These are phyloP conservation scores for Eristalinus aeneus DNA, from an alignment of 2,888 invertebrate species.

Conservation along the genomic window DNA sequence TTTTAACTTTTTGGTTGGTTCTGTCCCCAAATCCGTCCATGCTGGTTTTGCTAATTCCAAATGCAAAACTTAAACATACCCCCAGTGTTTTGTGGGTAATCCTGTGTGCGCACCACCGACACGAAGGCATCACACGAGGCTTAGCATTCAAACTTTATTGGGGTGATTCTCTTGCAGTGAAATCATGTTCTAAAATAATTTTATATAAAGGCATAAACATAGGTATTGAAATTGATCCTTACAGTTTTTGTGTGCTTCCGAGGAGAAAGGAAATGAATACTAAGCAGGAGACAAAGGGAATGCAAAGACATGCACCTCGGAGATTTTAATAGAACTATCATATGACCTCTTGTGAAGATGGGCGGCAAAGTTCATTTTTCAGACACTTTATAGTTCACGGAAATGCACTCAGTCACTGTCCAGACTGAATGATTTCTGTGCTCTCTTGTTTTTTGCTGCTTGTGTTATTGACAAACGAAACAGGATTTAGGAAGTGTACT, in stretches of 20 bases:
- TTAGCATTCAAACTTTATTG: slow-evolving; percentile 68
- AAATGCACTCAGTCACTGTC: too few relatives aligned
- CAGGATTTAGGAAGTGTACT: too few relatives aligned
- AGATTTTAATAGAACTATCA: too few relatives aligned
- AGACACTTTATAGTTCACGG: background rate
- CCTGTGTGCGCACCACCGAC: slow-evolving; percentile 53
- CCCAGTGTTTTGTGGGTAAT: slow-evolving; percentile 37
- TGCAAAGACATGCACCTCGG: background rate
- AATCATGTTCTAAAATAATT: slow-evolving; percentile 57
- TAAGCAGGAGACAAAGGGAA: background rate
- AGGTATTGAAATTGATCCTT: background rate
- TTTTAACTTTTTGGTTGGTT: slow-evolving; percentile 55
- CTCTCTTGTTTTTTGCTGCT: too few relatives aligned
- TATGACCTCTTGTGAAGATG: background rate
- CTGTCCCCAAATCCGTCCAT: slow-evolving; percentile 47
- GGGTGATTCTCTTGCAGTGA: slow-evolving; percentile 62
- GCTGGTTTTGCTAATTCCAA: slow-evolving; percentile 70
- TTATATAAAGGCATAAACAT: background rate
- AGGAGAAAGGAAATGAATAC: background rate
- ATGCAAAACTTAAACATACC: slow-evolving; percentile 68
- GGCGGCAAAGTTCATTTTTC: background rate
- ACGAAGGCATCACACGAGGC: slow-evolving; percentile 69
- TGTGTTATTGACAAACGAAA: too few relatives aligned
- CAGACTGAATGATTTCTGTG: too few relatives aligned
- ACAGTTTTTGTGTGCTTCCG: background rate